Conservation (phyloP, 1,140 invertebrate species). For the Charaxes varanes region DNA sequence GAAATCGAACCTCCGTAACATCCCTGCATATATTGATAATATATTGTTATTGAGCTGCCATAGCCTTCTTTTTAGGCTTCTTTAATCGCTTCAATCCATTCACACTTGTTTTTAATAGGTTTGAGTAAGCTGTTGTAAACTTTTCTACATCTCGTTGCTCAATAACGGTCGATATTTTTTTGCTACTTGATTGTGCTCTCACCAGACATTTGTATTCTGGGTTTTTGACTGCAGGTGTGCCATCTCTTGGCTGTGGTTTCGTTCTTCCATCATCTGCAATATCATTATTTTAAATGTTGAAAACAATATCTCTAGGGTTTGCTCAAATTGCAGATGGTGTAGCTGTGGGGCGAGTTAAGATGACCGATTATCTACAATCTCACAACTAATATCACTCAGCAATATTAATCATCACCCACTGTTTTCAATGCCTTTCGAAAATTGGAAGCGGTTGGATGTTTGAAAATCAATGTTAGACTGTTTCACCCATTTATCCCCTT, state of each 20-base stretch:
- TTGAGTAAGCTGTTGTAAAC: constrained; percentile 90
- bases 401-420: too few relatives aligned
- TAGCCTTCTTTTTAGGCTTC: constrained; percentile 81
- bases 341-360: too few relatives aligned
- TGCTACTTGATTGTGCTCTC: constrained; percentile 81
- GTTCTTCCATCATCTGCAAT: constrained; percentile 85
- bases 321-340: too few relatives aligned
- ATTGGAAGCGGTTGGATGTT: too few relatives aligned
- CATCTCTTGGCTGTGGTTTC: constrained; percentile 80
- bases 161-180: constrained; percentile 88
- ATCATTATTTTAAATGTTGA: too few relatives aligned
- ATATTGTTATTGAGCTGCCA: constrained; percentile 50
- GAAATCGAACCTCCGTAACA: too few relatives aligned
- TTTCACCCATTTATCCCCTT: too few relatives aligned
- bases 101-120: constrained; percentile 88
- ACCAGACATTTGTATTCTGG: constrained; percentile 87
- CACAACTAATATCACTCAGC: too few relatives aligned
- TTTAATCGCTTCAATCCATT: constrained; percentile 91
- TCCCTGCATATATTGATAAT: constrained; percentile 3
- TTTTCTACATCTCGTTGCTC: constrained; percentile 89
- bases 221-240: constrained; percentile 75
- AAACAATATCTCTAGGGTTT: too few relatives aligned
- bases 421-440: too few relatives aligned
- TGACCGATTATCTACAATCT: too few relatives aligned
- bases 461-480: too few relatives aligned